A percentile compares a stretch with the other conserved stretches of the same genome.
phyloP scores from a whole-genome alignment of 2,113 vertebrate species.

The Melanocharis versteri region DNA sequence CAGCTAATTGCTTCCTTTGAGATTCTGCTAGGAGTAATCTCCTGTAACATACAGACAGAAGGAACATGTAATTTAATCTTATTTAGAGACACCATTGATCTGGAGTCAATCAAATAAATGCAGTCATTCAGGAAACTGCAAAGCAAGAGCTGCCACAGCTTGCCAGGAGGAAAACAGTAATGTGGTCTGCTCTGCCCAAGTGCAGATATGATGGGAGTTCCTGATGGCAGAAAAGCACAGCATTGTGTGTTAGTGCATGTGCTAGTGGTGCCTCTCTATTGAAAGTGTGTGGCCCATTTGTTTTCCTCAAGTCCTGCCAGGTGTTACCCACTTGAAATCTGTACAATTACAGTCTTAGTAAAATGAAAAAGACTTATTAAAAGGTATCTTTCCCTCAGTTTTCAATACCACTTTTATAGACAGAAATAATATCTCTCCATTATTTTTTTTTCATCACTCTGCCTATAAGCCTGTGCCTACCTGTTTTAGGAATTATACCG shows the following conservation, averaged over 20 bases:
- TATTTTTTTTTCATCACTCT: not conserved
- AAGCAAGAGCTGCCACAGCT: not conserved
- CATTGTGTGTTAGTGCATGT: not conserved
- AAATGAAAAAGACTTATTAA: not conserved
- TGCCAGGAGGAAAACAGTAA: not conserved
- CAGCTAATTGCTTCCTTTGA: conserved; percentile 58
- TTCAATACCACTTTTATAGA: not conserved
- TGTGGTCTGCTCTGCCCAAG: not conserved
- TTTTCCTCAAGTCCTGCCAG: not conserved
- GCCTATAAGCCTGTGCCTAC: not conserved
- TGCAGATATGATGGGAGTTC: not conserved
- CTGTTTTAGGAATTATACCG: not conserved
- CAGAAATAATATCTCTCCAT: not conserved
- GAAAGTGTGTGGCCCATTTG: not conserved
- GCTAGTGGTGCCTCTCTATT: not conserved
- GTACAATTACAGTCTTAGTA: not conserved
- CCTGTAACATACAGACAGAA: not conserved
- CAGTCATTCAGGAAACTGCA: not conserved
- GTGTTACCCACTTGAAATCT: not conserved
- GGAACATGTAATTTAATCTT: conserved; percentile 20
- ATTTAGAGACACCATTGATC: conserved; percentile 7
- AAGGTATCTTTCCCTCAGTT: not conserved
- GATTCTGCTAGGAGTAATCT: conserved; percentile 33
- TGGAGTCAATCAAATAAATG: conserved; percentile 6
- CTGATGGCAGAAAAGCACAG: not conserved